Base-by-base conservation (phyloP, 2,888 invertebrate species). In the Mythimna pallens region DNA sequence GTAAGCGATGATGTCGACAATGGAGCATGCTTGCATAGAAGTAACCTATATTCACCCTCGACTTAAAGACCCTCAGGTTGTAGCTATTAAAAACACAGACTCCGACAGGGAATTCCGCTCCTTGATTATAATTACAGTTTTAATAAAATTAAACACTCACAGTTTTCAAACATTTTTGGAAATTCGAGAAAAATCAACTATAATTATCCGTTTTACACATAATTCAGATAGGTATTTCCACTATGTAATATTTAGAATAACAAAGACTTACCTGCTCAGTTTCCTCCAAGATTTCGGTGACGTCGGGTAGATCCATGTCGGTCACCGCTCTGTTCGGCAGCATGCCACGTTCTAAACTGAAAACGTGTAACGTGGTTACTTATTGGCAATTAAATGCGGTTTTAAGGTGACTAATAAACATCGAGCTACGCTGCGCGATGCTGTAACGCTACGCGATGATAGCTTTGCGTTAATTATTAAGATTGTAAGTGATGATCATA, bases 291-390 rank as follows among this genome's bases (percentile, higher is more conserved):
- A 92, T 93, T 54, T 88, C 86, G 9, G 86, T 82, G 43, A 91
- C 84, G 70, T 94, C 93, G 12, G 92, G 90, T 52, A 93, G 86
- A 47, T 92, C 90, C 93, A 92, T 90, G 67, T 76, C 79, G 40
- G 81, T 78, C 50, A 83, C 86, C 55, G 88, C 83, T 17, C 83
- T 83, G 73, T 82, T 86, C 74, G 90, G 91, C 58, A 90, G 91
- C 93, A 92, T 92, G 54, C 54, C 80, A 65, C 50, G 59, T 47
- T 83, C 65, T 86, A 57, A 74, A 72, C 87, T 87, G 85, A 87
- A 89, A 73, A 79, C 40, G 69, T 52, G 36, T 22, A 58, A 62
- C 50, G 30, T 20, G 52, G 66, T 70, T 66, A 71, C 68, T 73
- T 68, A 73, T 63, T 43, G 61, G 25, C 50, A 76, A 73, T 76